A percentile compares a stretch with the other conserved stretches of the same genome.
Evolutionary conservation across 2,888 invertebrate species (phyloP).

Genomic region (Amitus sp.): DNA sequence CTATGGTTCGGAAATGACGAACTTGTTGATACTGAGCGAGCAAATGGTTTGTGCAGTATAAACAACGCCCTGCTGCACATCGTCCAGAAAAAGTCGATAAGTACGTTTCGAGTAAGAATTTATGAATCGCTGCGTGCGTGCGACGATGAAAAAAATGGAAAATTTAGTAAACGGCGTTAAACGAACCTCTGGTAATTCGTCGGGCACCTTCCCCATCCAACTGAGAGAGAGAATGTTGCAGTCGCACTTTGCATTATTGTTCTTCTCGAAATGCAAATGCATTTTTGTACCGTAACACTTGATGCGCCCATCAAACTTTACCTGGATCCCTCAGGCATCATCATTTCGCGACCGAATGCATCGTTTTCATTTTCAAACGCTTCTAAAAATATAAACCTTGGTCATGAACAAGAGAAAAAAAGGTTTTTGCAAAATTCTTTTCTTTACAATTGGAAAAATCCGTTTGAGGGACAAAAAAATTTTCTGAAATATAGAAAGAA

Average conservation of each 20-base stretch:
- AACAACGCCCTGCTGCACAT: too few species aligned
- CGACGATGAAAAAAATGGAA: conserved; percentile 4
- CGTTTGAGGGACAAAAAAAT: too few species aligned
- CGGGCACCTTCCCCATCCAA: conserved; percentile 99
- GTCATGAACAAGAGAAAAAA: too few species aligned
- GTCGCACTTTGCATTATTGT: conserved; percentile 93
- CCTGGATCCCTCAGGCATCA: conserved; percentile 21
- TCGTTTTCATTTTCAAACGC: conserved; percentile 15
- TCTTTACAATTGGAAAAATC: too few species aligned
- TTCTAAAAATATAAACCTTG: background rate
- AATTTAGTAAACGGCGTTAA: background rate
- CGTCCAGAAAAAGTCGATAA: too few species aligned
- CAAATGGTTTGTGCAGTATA: background rate
- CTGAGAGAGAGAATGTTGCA: conserved; percentile 93
- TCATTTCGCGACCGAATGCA: conserved; percentile 10
- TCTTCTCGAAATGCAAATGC: conserved; percentile 97
- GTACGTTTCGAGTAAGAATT: background rate
- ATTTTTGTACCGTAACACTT: conserved; percentile 66
- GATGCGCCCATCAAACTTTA: conserved; percentile 33
- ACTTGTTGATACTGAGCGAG: conserved; percentile 1
- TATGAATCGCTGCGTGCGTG: too few species aligned
- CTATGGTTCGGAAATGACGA: background rate
- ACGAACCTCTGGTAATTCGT: conserved; percentile 90
- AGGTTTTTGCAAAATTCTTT: too few species aligned
- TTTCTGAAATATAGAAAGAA: too few species aligned